Evolutionary conservation across 2,113 vertebrate species (phyloP), one percentile per base, ranked within the genome.

Genomic region (Xenopus tropicalis): DNA sequence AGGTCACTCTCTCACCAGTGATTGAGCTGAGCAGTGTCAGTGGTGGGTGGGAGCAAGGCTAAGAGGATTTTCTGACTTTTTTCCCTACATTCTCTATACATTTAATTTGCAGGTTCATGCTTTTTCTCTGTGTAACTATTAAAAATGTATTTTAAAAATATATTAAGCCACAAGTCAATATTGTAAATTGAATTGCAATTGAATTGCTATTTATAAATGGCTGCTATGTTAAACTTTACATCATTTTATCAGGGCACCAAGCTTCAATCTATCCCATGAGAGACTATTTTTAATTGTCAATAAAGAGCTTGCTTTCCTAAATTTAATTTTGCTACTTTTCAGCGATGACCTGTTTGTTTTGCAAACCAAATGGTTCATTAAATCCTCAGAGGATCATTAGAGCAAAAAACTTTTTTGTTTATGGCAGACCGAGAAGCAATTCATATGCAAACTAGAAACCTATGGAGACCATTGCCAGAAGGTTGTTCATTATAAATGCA

Each of bases 401-500:
- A 22, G 44, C 56, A 61, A 74, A 61, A 67, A 68, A 59, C 24
- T 61, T 68, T 68, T 74, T 74, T 74, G 72, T 74, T 74, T 74
- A 67, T 62, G 42, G 56, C 72, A 74, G 72, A 62, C 57, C 25
- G 17, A 44, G 72, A 74, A 74, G 65, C 72, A 74, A 74, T 74
- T 74, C 65, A 52, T 74, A 74, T 74, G 72, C 65, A 68, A 74
- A 74, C 29, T 62, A 74, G 72, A 74, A 74, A 61, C 65, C 72
- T 74, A 68, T 61, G n/a, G 72, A 68, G 65, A 69, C 72, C 57
- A 52, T 67, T 68, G 72, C 72, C 72, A 74, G 72, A 74, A 74
- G 72, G 72, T 68, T 68, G 65, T 51, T 68, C 65, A 74, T 74
- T 74, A 74, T 74, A 54, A 68, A 74, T 74, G 72, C 72, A 74